Base-by-base conservation (phyloP, 1,140 invertebrate species). In the Lamellibrachia luymesi region DNA sequence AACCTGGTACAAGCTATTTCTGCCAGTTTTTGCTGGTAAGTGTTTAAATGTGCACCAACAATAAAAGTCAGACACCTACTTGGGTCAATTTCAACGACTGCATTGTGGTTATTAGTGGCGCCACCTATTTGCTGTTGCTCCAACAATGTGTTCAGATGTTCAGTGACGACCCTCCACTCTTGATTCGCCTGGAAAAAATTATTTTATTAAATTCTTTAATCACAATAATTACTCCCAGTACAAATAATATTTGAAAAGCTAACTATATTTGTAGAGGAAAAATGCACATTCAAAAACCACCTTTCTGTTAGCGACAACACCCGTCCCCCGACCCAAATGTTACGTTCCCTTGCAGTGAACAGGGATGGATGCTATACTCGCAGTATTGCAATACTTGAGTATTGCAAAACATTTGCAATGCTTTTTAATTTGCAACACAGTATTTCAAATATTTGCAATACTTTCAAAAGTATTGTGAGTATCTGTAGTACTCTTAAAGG, bases 161-260 rank as follows among this genome's bases (percentile, higher is more conserved):
- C 51, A 25, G 91, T 91, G 10, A 91, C 91, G 22, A 91, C 91
- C n/a, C 91, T 50, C 91, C 91, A 91, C n/a, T 91, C 91, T n/a
- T 91, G 49, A 91, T n/a, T 50, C 17, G 91, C 91, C 91, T 91
- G 22, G 27, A 91, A 91, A n/a, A n/a, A 17, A 90, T 22, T 22
- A 22, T 10, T 27, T 91, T 38, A 38, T 38, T 50, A 91, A 38
- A 91, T 22, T 91, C 7, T 38, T 50, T 91, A 91, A 38, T 50
- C 27, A 38, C 90, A 56, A 52, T 52, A 52, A 6, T 56, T 7
- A 13, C 52, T 7, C 52, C 6, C 2, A 80, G 13, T 80, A 80
- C 64, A 6, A 80, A 56, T 56, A 56, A 56, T 56, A 17, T 38
- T 38, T 38, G 1, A 38, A 38, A 38, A 38, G 52, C 6, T 56